Conservation (phyloP, 1,140 invertebrate species). For the Ruditapes philippinarum region DNA sequence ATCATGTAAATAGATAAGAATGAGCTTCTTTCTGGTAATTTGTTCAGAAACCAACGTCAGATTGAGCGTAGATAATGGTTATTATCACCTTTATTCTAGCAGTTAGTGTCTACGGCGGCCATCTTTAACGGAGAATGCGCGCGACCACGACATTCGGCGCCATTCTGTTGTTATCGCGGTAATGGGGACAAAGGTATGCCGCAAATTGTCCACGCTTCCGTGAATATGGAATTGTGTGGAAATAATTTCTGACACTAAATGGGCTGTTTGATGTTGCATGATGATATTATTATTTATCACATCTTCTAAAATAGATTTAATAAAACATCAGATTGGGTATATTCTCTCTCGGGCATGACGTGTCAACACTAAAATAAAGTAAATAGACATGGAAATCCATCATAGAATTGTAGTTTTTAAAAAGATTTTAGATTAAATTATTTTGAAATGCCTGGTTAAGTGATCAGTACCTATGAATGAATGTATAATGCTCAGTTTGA, state of each 20-base stretch:
- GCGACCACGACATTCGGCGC: conserved; percentile 57
- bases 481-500: too few species aligned
- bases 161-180: conserved; percentile 49
- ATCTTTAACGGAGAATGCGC: conserved; percentile 43
- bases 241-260: conserved; percentile 42
- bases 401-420: too few species aligned
- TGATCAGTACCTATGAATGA: too few species aligned
- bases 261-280: conserved; percentile 33
- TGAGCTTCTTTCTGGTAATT: conserved; percentile 59
- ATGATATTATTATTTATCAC: conserved; percentile 12
- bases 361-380: too few species aligned
- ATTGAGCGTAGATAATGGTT: conserved; percentile 49
- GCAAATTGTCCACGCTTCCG: conserved; percentile 48
- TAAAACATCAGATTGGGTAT: background rate
- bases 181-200: conserved; percentile 58
- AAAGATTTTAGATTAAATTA: too few species aligned
- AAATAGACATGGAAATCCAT: too few species aligned
- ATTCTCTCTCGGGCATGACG: too few species aligned
- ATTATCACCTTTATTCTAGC: conserved; percentile 53
- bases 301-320: background rate
- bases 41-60: conserved; percentile 61
- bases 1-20: conserved; percentile 63
- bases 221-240: conserved; percentile 51
- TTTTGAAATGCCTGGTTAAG: too few species aligned
- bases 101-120: conserved; percentile 53